Evolutionary conservation across 2,888 invertebrate species (phyloP).

Genomic region (Callosobruchus maculatus): DNA sequence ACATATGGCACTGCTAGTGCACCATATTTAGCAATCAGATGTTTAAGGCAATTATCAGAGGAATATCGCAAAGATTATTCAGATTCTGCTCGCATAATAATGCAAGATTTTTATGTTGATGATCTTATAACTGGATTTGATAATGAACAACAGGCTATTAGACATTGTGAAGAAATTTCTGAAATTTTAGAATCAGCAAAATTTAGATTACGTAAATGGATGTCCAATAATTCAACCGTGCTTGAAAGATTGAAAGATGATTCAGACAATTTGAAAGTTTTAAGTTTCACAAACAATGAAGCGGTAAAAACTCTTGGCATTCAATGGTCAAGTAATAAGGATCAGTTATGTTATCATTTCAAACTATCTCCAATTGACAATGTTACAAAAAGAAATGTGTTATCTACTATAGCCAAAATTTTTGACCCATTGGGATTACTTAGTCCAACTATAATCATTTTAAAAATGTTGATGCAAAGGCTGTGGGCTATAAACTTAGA

Average conservation of each 20-base stretch:
- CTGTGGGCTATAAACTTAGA: constrained; percentile 1
- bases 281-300: background rate
- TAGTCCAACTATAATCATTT: no score
- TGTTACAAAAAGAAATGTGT: no score
- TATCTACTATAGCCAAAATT: no score
- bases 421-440: no score
- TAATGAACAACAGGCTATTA: background rate
- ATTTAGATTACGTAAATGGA: background rate
- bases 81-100: background rate
- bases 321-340: background rate
- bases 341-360: background rate
- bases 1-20: constrained; percentile 11
- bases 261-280: background rate
- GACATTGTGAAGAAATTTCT: background rate
- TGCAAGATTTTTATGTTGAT: background rate
- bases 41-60: background rate
- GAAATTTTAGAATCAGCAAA: background rate
- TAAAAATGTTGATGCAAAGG: constrained; percentile 5
- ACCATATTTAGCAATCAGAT: background rate
- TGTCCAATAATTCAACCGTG: background rate
- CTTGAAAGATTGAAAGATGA: background rate
- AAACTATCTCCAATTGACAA: no score
- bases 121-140: background rate
- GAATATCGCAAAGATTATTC: background rate
- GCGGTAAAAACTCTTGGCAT: background rate